A percentile compares a stretch with the other conserved stretches of the same genome.
Evolutionary conservation across 2,797 vertebrate species (phyloP).

Genomic region (Mus spretus): DNA sequence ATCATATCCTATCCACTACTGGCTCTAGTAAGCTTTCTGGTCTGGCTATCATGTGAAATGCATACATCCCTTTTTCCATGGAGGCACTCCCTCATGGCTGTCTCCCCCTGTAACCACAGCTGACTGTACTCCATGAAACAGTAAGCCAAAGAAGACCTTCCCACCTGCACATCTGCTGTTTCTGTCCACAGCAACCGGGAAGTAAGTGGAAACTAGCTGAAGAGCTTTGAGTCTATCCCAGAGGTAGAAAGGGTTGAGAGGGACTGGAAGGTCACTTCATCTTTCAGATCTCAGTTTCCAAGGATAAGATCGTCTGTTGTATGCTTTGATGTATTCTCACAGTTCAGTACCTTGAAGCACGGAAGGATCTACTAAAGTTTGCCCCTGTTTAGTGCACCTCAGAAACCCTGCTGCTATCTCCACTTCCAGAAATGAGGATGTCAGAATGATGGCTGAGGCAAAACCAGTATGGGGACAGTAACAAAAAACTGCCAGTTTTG

Average conservation of each 20-base stretch:
- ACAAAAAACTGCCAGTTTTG: not conserved
- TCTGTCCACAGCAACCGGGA: not conserved
- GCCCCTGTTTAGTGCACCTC: not conserved
- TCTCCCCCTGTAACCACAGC: too few species aligned
- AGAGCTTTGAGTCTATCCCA: not conserved
- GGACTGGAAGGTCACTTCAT: not conserved
- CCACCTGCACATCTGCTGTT: not conserved
- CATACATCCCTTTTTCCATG: not conserved
- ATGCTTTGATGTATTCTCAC: fast-evolving
- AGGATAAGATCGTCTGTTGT: not conserved
- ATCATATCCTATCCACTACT: too few species aligned
- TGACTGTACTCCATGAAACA: not conserved
- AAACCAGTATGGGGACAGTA: not conserved
- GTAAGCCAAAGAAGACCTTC: not conserved
- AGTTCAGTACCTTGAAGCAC: not conserved
- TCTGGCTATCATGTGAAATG: not conserved
- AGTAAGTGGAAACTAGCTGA: not conserved
- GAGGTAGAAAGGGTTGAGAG: not conserved
- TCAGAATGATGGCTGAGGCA: not conserved
- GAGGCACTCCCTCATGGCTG: not conserved
- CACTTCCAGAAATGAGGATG: not conserved
- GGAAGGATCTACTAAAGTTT: not conserved
- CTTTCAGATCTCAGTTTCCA: not conserved
- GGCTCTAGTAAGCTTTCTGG: not conserved
- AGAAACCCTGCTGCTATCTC: not conserved